A percentile compares a stretch with the other conserved stretches of the same genome.
phyloP scores from a whole-genome alignment of 2,888 invertebrate species.

The Fragum fragum region DNA sequence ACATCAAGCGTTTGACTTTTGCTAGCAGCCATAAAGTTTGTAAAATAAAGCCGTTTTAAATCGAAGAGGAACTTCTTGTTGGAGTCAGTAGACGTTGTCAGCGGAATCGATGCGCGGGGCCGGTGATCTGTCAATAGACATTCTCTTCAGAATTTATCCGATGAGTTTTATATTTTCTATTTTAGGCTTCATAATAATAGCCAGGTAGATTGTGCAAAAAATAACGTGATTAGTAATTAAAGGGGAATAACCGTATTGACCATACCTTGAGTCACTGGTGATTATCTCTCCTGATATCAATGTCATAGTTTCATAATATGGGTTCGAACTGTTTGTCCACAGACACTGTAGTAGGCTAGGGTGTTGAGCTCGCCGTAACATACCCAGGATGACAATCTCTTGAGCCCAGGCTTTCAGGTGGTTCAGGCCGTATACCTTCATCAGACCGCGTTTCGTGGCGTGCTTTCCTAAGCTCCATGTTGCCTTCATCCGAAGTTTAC shows the following conservation, averaged over 20 bases:
- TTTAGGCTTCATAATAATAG: no score
- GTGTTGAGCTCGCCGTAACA: slow-evolving; percentile 78
- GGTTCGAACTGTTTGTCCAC: slow-evolving; percentile 82
- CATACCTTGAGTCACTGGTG: slow-evolving; percentile 81
- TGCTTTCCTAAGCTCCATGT: slow-evolving; percentile 76
- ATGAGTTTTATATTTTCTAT: no score
- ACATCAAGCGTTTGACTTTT: no score
- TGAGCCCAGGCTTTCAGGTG: slow-evolving; percentile 83
- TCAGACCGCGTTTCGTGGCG: slow-evolving; percentile 75
- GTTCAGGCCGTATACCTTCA: slow-evolving; percentile 80
- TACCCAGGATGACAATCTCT: slow-evolving; percentile 83
- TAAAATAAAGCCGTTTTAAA: no score
- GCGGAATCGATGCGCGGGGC: no score
- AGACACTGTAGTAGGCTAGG: slow-evolving; percentile 82
- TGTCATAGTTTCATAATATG: slow-evolving; percentile 83
- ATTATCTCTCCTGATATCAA: slow-evolving; percentile 81
- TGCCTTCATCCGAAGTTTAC: slow-evolving; percentile 78
- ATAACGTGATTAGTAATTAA: no score
- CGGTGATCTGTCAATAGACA: no score
- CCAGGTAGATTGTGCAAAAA: no score
- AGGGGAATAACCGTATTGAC: not conserved
- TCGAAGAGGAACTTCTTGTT: no score
- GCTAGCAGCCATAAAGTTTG: no score
- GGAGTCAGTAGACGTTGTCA: no score
- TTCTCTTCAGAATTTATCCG: no score